Base-by-base conservation (phyloP, 1,140 invertebrate species). In the Saccostrea cuccullata region DNA sequence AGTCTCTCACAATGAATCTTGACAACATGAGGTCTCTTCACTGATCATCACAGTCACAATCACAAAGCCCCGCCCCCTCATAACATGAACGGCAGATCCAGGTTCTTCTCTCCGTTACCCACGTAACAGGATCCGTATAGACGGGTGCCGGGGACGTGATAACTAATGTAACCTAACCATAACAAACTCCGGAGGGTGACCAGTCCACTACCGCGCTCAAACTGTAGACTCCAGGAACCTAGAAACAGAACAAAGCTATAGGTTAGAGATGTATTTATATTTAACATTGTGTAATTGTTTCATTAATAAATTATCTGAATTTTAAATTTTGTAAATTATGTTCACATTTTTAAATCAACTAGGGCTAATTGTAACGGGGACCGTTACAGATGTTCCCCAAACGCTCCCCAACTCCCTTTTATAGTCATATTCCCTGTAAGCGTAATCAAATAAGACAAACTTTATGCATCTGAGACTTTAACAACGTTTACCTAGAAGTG, bases 1-100 rank as follows among this genome's bases (percentile, higher is more conserved):
- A 77, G 70, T 30, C 26, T 3, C 26, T 77, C 23, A 36, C 60
- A 67, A 67, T 67, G 60, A 67, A 67, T 67, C 60, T n/a, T 8
- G 26, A 77, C 70, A 30, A 77, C 26, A 77, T 77, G 70, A 77
- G 70, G 70, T 77, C 70, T 77, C 70, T 77, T 77, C 70, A 77
- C 23, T 30, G 70, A 77, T 77, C 30, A 77, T 26, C 13, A 77
- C 26, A 26, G 26, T 40, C 23, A 77, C 70, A 77, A 23, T 67
- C 70, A 64, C 17, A 20, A 64, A 64, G 58, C 20, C 58, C 58
- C n/a, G 58, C 58, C 12, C 70, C 26, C 26, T 77, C 70, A 95
- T 67, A 95, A 92, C 95, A 95, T 95, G 86, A 95, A 95, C 15
- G 95, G 94, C 84, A 95, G 91, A 87, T 95, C 95, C 60, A 93